Percentiles rank a stretch among this genome's conserved stretches.
Evolutionary conservation across 2,113 vertebrate species (phyloP).

Genomic region (Callipepla squamata): DNA sequence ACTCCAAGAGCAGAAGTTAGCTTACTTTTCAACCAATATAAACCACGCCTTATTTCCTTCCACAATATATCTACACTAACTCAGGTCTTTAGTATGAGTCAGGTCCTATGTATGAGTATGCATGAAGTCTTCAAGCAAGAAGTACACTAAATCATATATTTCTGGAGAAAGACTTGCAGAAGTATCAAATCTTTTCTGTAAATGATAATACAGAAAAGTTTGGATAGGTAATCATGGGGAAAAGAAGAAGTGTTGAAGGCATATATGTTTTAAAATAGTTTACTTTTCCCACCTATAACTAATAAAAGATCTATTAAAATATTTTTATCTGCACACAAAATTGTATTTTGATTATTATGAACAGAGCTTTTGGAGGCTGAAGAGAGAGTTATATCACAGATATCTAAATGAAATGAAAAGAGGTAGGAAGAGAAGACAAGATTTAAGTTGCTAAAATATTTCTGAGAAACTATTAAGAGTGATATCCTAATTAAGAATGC

Average conservation of each 20-base stretch:
- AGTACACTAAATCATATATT: not conserved
- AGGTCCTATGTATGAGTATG: not conserved
- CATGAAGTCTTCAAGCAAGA: not conserved
- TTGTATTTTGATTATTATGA: not conserved
- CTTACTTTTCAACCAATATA: not conserved
- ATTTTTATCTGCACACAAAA: not conserved
- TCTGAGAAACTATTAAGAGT: not conserved
- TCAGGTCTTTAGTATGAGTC: not conserved
- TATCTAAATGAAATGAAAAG: not conserved
- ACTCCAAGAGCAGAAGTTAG: not conserved
- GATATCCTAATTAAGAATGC: not conserved
- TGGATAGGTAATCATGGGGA: not conserved
- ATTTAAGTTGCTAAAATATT: not conserved
- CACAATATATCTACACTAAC: not conserved
- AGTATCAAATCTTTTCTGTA: not conserved
- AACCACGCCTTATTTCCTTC: not conserved
- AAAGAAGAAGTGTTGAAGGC: accelerated
- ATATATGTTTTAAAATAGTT: not conserved
- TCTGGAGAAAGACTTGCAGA: not conserved
- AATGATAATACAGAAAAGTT: accelerated
- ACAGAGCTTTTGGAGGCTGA: not conserved
- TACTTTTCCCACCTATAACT: not conserved
- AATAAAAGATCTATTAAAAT: not conserved
- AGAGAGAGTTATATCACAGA: not conserved
- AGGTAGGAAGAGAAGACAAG: not conserved